Evolutionary conservation across 2,113 vertebrate species (phyloP).

Genomic region (Cinclus cinclus): DNA sequence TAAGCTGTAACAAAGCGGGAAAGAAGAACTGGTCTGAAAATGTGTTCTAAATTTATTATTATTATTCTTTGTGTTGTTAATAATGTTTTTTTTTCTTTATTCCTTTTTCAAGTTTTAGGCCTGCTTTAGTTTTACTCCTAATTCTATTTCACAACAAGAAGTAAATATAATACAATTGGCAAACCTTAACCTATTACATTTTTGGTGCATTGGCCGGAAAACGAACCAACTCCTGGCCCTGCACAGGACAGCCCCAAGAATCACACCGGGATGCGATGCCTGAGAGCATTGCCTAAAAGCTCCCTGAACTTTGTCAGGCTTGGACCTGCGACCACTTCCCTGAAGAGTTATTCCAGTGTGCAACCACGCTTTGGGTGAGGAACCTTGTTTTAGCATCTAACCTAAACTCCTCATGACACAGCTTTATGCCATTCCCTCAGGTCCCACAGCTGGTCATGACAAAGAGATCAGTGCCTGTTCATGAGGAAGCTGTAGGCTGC

Average conservation of each 20-base stretch:
- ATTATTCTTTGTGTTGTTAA: too few relatives aligned
- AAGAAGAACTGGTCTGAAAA: too few relatives aligned
- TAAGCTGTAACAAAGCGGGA: too few relatives aligned
- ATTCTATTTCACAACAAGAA: too few relatives aligned
- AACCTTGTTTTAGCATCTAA: neutral
- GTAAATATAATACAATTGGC: too few relatives aligned
- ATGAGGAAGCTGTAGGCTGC: neutral
- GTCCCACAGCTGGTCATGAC: rapidly evolving
- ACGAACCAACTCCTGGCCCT: neutral
- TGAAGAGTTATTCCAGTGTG: neutral
- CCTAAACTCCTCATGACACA: neutral
- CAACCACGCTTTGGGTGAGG: neutral
- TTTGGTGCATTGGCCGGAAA: too few relatives aligned
- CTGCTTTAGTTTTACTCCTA: too few relatives aligned
- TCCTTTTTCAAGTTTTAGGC: too few relatives aligned
- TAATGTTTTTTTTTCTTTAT: too few relatives aligned
- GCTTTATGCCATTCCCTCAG: neutral
- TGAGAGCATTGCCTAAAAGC: neutral
- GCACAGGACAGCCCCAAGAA: neutral
- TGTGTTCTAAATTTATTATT: too few relatives aligned
- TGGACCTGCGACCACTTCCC: neutral
- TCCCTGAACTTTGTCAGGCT: neutral
- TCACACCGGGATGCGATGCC: neutral
- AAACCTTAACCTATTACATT: too few relatives aligned
- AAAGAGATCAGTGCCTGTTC: neutral